Evolutionary conservation across 2,888 invertebrate genomes (phyloP), one percentile per base, ranked within the genome.

Genomic region (Euzetes globulus): DNA sequence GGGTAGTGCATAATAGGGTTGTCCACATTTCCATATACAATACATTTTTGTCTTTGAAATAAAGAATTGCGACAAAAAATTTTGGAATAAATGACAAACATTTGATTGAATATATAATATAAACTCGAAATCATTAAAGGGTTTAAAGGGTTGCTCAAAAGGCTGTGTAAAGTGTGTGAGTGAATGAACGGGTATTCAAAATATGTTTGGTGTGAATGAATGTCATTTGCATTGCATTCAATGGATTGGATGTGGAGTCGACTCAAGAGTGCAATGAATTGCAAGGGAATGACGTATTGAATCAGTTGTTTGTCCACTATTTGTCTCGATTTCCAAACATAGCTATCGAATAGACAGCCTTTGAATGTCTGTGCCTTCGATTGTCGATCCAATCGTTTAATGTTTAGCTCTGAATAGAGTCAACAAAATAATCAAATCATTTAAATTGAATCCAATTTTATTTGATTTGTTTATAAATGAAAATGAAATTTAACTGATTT

Each of bases 261-360:
- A 19, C 19, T n/a, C 19, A 19, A 19, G 55, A 22, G 55, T 22
- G 25, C 55, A 55, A 22, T 25, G 55, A 55, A 19, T 55, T 22
- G 52, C 33, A 33, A 33, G 33, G 33, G 41, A 22, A 55, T 55
- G 55, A 55, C 55, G 55, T 55, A 22, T 55, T 55, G 55, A 55
- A 55, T 55, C 55, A 22, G 50, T 50, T 50, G 50, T 50, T 50
- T 50, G 50, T 17, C 50, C n/a, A 50, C 55, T 55, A 25, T 55
- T 55, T 55, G 5, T 41, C 41, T 41, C 41, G 11, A 41, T 41
- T 41, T 41, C 55, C 55, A 55, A 55, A 55, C 55, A 55, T 55
- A 55, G 55, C 11, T 55, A 55, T 55, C 50, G 19, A 50, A 19
- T n/a, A 47, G 13, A 11, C 47, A 50, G 50, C 50, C 17, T n/a